These are phyloP conservation scores for Dipodomys merriami DNA, from an alignment of 2,113 vertebrate genomes.

Conservation along the genomic window DNA sequence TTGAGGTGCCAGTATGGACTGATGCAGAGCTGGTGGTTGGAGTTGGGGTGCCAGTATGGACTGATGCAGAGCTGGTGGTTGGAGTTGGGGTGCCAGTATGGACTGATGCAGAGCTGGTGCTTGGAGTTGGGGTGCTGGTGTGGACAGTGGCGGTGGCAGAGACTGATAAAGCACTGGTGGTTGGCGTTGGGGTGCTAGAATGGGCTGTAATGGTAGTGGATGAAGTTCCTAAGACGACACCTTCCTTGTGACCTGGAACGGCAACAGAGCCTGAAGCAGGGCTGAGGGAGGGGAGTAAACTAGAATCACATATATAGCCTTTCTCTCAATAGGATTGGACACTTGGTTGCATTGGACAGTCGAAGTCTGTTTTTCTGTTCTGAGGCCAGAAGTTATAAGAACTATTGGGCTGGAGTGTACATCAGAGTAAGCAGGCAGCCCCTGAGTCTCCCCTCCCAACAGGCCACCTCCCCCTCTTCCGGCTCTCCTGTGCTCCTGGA, in stretches of 20 bases:
- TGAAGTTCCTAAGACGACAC: background rate
- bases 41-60: no score
- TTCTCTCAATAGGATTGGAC: background rate
- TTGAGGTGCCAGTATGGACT: fast-evolving
- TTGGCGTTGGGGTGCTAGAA: no score
- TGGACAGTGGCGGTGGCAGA: fast-evolving
- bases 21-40: no score
- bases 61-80: fast-evolving
- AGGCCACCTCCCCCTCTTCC: background rate
- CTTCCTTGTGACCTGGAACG: fast-evolving
- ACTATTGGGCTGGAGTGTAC: background rate
- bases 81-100: no score
- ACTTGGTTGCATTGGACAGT: background rate
- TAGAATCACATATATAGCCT: background rate
- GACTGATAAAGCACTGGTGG: fast-evolving
- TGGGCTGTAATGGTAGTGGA: fast-evolving
- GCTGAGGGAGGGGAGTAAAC: background rate
- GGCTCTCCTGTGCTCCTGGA: background rate
- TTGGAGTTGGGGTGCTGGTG: fast-evolving
- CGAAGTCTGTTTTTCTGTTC: background rate
- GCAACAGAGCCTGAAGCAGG: background rate
- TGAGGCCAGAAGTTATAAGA: background rate
- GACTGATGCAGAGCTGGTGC: no score
- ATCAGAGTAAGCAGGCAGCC: background rate
- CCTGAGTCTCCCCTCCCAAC: background rate